A percentile compares a stretch with the other conserved stretches of the same genome.
phyloP scores from a whole-genome alignment of 2,888 invertebrate genomes.

The Lasioglossum marginatum region DNA sequence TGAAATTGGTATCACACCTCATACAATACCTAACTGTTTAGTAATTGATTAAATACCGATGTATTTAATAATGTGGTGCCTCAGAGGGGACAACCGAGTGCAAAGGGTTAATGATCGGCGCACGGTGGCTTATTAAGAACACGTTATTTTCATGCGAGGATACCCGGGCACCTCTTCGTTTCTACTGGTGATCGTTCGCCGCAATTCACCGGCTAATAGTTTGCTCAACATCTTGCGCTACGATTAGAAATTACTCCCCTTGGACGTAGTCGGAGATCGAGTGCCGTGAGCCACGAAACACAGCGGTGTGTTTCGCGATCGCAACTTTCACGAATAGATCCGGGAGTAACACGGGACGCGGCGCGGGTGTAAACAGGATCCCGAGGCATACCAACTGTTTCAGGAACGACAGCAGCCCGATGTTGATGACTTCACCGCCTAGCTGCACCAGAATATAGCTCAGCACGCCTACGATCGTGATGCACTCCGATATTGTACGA shows the following conservation, averaged over 20 bases:
- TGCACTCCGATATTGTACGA: constrained; percentile 88
- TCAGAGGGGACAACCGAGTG: no score
- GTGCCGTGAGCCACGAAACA: constrained; percentile 38
- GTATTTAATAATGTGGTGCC: no score
- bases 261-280: constrained; percentile 36
- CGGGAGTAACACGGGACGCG: neutral
- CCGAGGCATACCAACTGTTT: constrained; percentile 92
- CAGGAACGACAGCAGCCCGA: constrained; percentile 95
- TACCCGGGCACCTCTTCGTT: neutral
- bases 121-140: neutral
- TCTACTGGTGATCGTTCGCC: constrained; percentile 38
- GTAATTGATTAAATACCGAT: no score
- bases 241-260: constrained; percentile 48
- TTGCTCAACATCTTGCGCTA: constrained; percentile 56
- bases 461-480: constrained; percentile 93
- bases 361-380: constrained; percentile 17
- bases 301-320: constrained; percentile 41
- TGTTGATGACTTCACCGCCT: constrained; percentile 97
- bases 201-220: constrained; percentile 52
- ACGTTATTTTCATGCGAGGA: neutral
- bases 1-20: no score
- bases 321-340: constrained; percentile 35
- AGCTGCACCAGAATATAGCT: constrained; percentile 96
- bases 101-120: neutral
- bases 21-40: no score